Conservation (phyloP, 2,797 vertebrate genomes). For the Bucorvus abyssinicus region DNA sequence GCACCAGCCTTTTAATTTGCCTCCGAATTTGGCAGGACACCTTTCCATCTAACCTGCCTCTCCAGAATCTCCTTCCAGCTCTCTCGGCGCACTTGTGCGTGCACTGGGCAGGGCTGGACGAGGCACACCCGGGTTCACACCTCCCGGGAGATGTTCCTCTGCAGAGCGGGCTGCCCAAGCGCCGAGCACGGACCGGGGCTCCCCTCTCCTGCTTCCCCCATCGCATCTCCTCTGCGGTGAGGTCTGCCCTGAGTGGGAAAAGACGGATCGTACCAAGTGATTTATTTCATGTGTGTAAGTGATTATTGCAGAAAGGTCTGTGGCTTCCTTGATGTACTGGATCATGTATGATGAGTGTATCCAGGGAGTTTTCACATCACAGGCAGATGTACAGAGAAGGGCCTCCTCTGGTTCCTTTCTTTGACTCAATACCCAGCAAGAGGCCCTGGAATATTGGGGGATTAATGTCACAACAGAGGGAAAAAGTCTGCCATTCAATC, state of each 20-base stretch:
- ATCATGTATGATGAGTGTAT: slow-evolving; percentile 41
- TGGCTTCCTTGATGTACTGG: slow-evolving; percentile 33
- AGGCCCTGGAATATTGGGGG: slow-evolving; percentile 45
- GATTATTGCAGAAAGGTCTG: slow-evolving; percentile 32
- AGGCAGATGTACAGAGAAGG: slow-evolving; percentile 54
- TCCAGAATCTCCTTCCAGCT: not conserved
- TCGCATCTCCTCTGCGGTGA: not conserved
- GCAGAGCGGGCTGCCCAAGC: not conserved
- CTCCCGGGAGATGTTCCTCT: not conserved
- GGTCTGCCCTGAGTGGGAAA: not conserved
- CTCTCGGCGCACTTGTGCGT: rapidly evolving
- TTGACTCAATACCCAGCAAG: slow-evolving; percentile 60
- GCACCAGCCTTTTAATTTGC: not conserved
- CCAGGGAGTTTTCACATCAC: slow-evolving; percentile 61
- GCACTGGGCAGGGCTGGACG: rapidly evolving
- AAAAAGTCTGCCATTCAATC: slow-evolving; percentile 64
- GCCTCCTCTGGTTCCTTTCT: slow-evolving; percentile 66
- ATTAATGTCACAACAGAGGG: slow-evolving; percentile 67
- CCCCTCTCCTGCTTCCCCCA: not conserved
- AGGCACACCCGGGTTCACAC: rapidly evolving
- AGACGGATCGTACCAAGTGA: not conserved
- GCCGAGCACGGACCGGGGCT: not conserved
- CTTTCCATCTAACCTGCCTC: not conserved
- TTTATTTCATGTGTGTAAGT: not conserved
- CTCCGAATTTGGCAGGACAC: not conserved